A percentile compares a stretch with the other conserved stretches of the same genome.
Evolutionary conservation across 2,113 vertebrate genomes (phyloP).

Genomic region (Prietella phreatophila): DNA sequence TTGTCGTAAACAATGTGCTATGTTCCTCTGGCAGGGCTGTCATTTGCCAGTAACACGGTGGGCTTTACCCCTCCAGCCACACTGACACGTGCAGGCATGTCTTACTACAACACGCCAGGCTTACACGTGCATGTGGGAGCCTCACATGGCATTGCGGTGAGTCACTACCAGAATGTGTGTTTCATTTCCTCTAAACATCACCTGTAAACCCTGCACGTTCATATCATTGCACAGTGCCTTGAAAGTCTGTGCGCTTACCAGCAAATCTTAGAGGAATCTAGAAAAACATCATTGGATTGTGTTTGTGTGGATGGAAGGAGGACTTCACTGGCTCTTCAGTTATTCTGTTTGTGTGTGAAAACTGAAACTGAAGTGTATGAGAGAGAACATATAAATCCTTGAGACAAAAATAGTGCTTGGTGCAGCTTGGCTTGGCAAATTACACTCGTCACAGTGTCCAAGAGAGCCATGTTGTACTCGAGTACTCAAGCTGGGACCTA

Average conservation of each 20-base stretch:
- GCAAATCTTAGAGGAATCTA: not conserved
- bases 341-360: not conserved
- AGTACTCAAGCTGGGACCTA: not conserved
- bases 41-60: conserved; percentile 93
- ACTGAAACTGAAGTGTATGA: not conserved
- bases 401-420: not conserved
- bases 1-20: not conserved
- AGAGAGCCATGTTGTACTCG: not conserved
- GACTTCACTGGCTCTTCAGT: not conserved
- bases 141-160: conserved; percentile 91
- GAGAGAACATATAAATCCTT: not conserved
- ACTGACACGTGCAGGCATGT: conserved; percentile 94
- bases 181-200: not conserved
- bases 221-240: not conserved
- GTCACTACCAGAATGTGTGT: conserved; percentile 55
- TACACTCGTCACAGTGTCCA: not conserved
- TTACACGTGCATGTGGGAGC: conserved; percentile 93
- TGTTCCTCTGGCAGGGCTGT: conserved; percentile 77
- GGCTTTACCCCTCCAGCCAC: conserved; percentile 96
- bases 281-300: not conserved
- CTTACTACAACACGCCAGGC: conserved; percentile 94
- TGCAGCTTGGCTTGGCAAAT: not conserved
- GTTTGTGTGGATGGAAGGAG: not conserved
- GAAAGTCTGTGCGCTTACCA: not conserved
- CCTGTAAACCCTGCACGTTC: not conserved